Base-by-base conservation (phyloP, 2,888 invertebrate species). In the Tetropium fuscum region DNA sequence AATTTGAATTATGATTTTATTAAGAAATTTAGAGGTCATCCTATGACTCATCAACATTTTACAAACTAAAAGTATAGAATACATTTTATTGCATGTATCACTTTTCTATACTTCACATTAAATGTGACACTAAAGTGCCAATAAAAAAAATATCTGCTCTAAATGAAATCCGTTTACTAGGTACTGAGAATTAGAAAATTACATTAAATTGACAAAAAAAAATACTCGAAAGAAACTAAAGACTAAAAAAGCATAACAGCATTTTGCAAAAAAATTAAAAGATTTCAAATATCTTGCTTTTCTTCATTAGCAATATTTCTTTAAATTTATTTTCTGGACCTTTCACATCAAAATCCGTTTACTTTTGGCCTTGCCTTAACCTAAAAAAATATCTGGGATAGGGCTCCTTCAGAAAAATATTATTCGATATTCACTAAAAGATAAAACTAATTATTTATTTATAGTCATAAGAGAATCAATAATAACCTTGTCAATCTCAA, bases 21-120 rank as follows among this genome's bases (percentile, higher is more conserved):
- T 80, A 79, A 70, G 78, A 79, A 79, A 79, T 75, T 78, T 78
- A 78, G 75, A 78, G 69, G 77, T 78, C 77, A 74, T 77, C 72
- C 72, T 70, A 78, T 74, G 76, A 79, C 76, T 61, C 71, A 74
- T 72, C 70, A 76, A 71, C 69, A 64, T 66, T 69, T 63, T 67
- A 69, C 64, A 64, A 64, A 63, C 64, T 34, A 55, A 58, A 54
- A 63, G 66, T 70, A 66, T 68, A 68, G 66, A 70, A 67, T 73
- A 74, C 71, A 71, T 69, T 67, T 76, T 77, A 76, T 77, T 76
- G 76, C 75, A 74, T 71, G 67, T 75, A 77, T 76, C 74, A 75
- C 76, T 71, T 71, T 65, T 51, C 49, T 59, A 60, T 48, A 27
- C 55, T 47, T 25, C 56, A 60, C 45, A 34, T 25, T 45, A 45